A percentile compares a stretch with the other conserved stretches of the same genome.
Conservation (phyloP, 2,113 vertebrate genomes). For the Puffinus mauretanicus region DNA sequence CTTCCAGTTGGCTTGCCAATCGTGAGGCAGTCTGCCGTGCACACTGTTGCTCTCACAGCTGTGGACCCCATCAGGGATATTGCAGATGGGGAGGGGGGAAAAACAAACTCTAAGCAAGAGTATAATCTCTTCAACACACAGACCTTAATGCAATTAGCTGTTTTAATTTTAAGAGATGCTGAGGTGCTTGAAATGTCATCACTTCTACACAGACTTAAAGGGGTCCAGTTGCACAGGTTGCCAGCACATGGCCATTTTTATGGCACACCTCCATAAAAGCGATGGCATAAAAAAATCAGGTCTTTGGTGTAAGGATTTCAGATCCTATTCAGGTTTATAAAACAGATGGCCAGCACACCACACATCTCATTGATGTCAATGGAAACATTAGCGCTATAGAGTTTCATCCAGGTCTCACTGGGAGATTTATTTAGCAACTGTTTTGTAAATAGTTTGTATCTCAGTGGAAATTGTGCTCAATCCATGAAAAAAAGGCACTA, state of each 20-base stretch:
- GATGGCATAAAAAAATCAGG: constrained; percentile 60
- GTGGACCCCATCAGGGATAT: constrained; percentile 46
- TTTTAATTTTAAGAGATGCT: constrained; percentile 59
- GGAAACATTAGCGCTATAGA: constrained; percentile 59
- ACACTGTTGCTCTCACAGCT: constrained; percentile 27
- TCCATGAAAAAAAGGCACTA: background rate
- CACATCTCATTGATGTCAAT: constrained; percentile 62
- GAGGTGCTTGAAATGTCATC: constrained; percentile 71
- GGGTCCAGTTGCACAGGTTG: constrained; percentile 61
- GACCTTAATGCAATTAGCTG: constrained; percentile 66
- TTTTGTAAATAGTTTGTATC: constrained; percentile 16
- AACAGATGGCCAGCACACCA: constrained; percentile 73
- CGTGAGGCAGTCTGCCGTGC: background rate
- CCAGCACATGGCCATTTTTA: constrained; percentile 74
- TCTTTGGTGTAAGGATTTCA: constrained; percentile 56
- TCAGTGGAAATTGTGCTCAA: background rate
- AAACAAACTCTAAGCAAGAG: constrained; percentile 8
- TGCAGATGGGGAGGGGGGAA: background rate
- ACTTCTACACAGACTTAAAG: constrained; percentile 51
- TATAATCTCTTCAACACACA: constrained; percentile 35
- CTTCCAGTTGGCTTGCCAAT: constrained; percentile 45
- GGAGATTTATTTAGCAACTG: constrained; percentile 57
- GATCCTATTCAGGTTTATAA: constrained; percentile 55
- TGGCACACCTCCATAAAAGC: constrained; percentile 72
- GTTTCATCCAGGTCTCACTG: constrained; percentile 66